Percentiles rank a stretch among this genome's conserved stretches.
phyloP scores from a whole-genome alignment of 2,113 vertebrate species.

The Dendropsophus ebraccatus region DNA sequence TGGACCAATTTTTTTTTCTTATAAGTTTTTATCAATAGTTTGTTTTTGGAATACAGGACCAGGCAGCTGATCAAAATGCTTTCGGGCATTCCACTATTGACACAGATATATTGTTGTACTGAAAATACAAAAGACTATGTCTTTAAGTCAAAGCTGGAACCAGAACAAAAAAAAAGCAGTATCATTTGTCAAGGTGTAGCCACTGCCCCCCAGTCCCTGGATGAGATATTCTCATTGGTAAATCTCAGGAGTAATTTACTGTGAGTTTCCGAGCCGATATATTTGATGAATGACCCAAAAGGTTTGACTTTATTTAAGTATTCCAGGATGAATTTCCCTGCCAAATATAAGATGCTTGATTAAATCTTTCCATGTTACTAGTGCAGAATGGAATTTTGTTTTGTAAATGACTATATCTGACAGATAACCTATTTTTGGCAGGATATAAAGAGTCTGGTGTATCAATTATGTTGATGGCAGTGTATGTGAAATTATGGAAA shows the following conservation, averaged over 20 bases:
- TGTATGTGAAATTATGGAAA: neutral
- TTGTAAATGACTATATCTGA: neutral
- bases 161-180: neutral
- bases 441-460: neutral
- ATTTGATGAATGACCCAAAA: conserved; percentile 27
- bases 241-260: neutral
- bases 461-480: neutral
- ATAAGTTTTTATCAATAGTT: too few relatives aligned
- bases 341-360: conserved; percentile 26
- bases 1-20: too few relatives aligned
- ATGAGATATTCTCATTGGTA: neutral
- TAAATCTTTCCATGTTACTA: conserved; percentile 21
- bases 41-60: too few relatives aligned
- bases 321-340: conserved; percentile 15
- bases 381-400: neutral
- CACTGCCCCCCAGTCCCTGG: too few relatives aligned
- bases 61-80: too few relatives aligned
- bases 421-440: conserved; percentile 6
- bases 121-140: neutral
- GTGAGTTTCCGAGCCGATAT: neutral
- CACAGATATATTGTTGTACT: neutral
- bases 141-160: neutral
- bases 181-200: neutral
- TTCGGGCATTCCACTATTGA: neutral
- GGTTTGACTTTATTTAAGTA: neutral